Evolutionary conservation across 2,888 invertebrate genomes (phyloP), one percentile per base, ranked within the genome.

Genomic region (Agriopis marginaria): DNA sequence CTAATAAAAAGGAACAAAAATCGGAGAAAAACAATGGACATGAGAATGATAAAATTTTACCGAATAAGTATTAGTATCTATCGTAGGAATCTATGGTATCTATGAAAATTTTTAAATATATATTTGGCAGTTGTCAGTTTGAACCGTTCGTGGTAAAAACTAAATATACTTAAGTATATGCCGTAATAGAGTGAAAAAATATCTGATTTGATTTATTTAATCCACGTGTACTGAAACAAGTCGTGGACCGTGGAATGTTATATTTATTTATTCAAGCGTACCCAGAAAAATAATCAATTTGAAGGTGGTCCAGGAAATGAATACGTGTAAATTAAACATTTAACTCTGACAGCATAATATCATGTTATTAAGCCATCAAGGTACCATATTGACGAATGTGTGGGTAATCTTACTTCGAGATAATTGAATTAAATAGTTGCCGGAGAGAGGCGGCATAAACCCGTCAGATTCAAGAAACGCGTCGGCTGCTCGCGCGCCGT

Each of bases 401-500:
- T 80, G 75, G 71, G 77, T 77, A 80, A 86, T 84, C 85, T 85
- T 76, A 82, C 81, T 76, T 78, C 75, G 74, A 80, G 73, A 73
- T 87, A 86, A 89, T 87, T 88, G 83, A 88, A 83, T 90, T 70
- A 80, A 87, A 87, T 85, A 81, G 81, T 77, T 77, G 78, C 80
- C 17, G 79, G 79, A 77, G 75, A 81, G 77, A 79, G 70, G 68
- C 79, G 76, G 75, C 79, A 81, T 82, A 82, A 82, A 79, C 82
- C 80, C 81, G 84, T 85, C 82, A 82, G 79, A 75, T 75, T 44
- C 60, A 40, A 64, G 64, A 68, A 70, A 70, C 72, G 72, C 69
- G 65, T 73, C 74, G 64, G 69, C 75, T 74, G 71, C 67, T 76
- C 78, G 75, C 71, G 69, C 76, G 79, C 78, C 73, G 63, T 73